Conservation (phyloP, 2,888 invertebrate species). For the Rotaria socialis region DNA sequence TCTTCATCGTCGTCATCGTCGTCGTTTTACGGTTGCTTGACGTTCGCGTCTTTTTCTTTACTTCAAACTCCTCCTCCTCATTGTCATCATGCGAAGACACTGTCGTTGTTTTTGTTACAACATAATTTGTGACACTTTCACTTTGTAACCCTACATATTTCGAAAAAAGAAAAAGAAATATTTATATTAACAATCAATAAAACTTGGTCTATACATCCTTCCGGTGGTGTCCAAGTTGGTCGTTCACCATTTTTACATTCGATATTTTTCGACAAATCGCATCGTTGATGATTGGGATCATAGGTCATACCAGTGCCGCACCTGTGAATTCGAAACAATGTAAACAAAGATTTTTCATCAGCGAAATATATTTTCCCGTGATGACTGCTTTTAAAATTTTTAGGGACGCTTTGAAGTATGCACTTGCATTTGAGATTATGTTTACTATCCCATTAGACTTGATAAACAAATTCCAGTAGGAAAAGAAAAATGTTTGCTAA, state of each 20-base stretch:
- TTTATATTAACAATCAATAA: not conserved
- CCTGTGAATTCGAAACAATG: not conserved
- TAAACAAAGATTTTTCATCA: no score
- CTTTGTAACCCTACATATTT: not conserved
- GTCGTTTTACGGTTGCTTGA: not conserved
- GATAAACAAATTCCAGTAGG: no score
- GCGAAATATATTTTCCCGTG: no score
- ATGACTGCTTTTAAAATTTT: no score
- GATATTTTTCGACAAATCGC: conserved; percentile 40
- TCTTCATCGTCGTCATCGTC: not conserved
- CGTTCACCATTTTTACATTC: conserved; percentile 46
- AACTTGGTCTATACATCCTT: not conserved
- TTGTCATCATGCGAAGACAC: not conserved
- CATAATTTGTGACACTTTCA: not conserved
- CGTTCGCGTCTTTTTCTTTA: not conserved
- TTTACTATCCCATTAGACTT: no score
- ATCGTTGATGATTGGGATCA: conserved; percentile 45
- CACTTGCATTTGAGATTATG: no score
- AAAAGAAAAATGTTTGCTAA: no score
- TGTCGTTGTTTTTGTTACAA: not conserved
- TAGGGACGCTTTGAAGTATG: no score
- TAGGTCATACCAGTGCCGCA: conserved; percentile 45
- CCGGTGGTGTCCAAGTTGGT: conserved; percentile 46
- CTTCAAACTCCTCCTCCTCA: not conserved
- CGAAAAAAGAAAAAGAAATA: not conserved